A percentile compares a stretch with the other conserved stretches of the same genome.
These are phyloP conservation scores for Harlomillsia oculata DNA, from an alignment of 1,140 invertebrate genomes.

Conservation along the genomic window DNA sequence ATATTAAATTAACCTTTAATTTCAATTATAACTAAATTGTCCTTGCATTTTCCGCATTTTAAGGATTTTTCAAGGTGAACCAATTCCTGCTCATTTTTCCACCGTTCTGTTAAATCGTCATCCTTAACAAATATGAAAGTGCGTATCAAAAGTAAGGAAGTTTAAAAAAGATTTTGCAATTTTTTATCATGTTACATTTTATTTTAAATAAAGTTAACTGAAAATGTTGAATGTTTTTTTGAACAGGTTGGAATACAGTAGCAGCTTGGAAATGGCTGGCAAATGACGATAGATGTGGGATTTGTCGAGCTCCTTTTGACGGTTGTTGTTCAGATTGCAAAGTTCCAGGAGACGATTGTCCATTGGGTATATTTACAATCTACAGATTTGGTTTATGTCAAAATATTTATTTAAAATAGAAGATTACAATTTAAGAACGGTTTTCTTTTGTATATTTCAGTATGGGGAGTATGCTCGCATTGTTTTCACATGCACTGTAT, in stretches of 20 bases:
- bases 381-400: background rate
- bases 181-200: too few relatives aligned
- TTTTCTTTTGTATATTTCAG: slow-evolving; percentile 42
- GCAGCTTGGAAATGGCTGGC: slow-evolving; percentile 98
- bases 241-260: slow-evolving; percentile 78
- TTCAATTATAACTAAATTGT: too few relatives aligned
- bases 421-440: background rate
- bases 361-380: slow-evolving; percentile 53
- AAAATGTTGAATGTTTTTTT: background rate
- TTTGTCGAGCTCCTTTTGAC: slow-evolving; percentile 98
- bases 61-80: too few relatives aligned
- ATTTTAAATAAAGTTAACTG: too few relatives aligned
- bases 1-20: too few relatives aligned
- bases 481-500: slow-evolving; percentile 99
- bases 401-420: background rate
- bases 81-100: too few relatives aligned
- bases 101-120: too few relatives aligned
- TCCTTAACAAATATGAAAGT: slow-evolving; percentile 12
- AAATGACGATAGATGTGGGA: slow-evolving; percentile 98
- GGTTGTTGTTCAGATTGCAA: slow-evolving; percentile 98
- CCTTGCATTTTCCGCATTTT: too few relatives aligned
- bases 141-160: slow-evolving; percentile 22
- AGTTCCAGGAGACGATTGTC: slow-evolving; percentile 95
- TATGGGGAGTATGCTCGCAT: slow-evolving; percentile 97
- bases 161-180: background rate